Base-by-base conservation (phyloP, 1,140 invertebrate genomes). In the Olivierus martensii region DNA sequence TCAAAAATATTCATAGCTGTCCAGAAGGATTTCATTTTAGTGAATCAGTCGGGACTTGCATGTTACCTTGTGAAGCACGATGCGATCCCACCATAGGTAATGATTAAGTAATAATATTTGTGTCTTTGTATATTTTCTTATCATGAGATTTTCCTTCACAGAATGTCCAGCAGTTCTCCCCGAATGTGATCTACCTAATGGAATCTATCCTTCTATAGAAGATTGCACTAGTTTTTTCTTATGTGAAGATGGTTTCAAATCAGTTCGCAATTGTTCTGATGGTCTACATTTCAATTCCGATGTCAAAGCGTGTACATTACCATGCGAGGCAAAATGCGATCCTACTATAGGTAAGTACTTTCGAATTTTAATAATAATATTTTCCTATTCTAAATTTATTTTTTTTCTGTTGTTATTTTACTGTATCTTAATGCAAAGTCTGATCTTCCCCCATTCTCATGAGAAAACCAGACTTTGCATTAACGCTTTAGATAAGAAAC, bases 271-370 rank as follows among this genome's bases (percentile, higher is more conserved):
- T 6, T 80, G 79, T 52, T 71, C 73, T 3, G 46, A 54, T 3
- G 70, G 67, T 1, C 62, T 79, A 0, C 69, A 73, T 44, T 79
- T 78, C 64, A 77, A 78, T 58, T 56, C 69, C 3, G 37, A 61
- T 3, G 55, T 65, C 1, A 62, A 67, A 56, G 65, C 71, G 3
- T 80, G 78, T 58, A 77, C 79, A 59, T 78, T 3, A 2, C 57
- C 53, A 1, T 51, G 42, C 17, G 28, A 58, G 14, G 53, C 53
- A 5, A 2, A 11, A 9, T 52, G 51, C 14, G 44, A 52, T 39
- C 35, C 14, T 7, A 28, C 6, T 9, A 22, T 52, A 3, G 36
- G 51, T 52, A 39, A 52, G 43, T 34, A 21, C 6, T 2, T n/a
- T n/a, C n/a, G n/a, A n/a, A n/a, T n/a, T n/a, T n/a, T n/a, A n/a